A percentile compares a stretch with the other conserved stretches of the same genome.
phyloP scores from a whole-genome alignment of 1,140 invertebrate species.

The Zaprionus nigranus region DNA sequence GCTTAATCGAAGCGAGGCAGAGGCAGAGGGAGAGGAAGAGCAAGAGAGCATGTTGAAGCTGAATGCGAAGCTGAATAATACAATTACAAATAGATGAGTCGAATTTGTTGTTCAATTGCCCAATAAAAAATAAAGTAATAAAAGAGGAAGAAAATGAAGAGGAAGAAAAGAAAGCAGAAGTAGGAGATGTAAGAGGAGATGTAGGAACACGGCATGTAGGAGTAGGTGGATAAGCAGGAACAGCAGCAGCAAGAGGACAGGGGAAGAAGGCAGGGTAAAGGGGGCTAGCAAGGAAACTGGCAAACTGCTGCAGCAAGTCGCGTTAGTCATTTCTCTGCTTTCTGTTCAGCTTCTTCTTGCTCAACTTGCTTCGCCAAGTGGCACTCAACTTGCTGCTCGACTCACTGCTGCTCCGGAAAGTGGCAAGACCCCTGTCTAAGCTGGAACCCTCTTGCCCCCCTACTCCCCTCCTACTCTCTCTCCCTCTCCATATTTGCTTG shows the following conservation, averaged over 20 bases:
- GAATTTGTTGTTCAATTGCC: slow-evolving; percentile 48
- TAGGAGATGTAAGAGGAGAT: neutral
- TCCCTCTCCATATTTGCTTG: neutral
- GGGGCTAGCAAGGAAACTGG: too few relatives aligned
- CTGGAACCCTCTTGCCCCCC: slow-evolving; percentile 1
- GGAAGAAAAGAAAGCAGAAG: neutral
- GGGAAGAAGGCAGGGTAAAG: neutral
- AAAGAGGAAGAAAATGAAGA: neutral
- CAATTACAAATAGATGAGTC: slow-evolving; percentile 49
- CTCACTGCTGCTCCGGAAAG: slow-evolving; percentile 14
- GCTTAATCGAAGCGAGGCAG: slow-evolving; percentile 25
- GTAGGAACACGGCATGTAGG: too few relatives aligned
- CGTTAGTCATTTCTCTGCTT: slow-evolving; percentile 29
- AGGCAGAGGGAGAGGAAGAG: neutral
- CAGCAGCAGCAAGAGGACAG: neutral
- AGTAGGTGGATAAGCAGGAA: too few relatives aligned
- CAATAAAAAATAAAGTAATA: slow-evolving; percentile 27
- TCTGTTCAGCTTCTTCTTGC: neutral
- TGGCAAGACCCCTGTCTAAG: slow-evolving; percentile 22
- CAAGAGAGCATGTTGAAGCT: neutral
- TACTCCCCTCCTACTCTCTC: too few relatives aligned
- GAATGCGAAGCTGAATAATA: slow-evolving; percentile 30
- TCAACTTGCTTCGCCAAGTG: slow-evolving; percentile 32
- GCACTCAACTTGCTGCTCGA: slow-evolving; percentile 49
- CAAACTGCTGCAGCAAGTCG: slow-evolving; percentile 5